A percentile compares a stretch with the other conserved stretches of the same genome.
These are phyloP conservation scores for Lamprologus speciosus DNA, from an alignment of 2,113 vertebrate species.

Conservation along the genomic window DNA sequence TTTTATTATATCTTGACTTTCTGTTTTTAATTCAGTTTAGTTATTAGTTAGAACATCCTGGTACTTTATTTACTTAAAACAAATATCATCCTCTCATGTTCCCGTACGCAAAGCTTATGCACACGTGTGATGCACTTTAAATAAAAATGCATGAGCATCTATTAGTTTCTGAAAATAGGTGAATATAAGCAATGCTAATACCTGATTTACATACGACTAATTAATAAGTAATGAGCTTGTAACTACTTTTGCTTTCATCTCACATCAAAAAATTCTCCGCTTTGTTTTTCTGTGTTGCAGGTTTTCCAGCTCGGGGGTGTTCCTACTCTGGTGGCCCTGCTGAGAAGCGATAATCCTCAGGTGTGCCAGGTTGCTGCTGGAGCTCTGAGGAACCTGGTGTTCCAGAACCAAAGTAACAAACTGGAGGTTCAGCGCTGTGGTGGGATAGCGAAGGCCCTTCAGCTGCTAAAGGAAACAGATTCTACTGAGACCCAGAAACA, in stretches of 20 bases:
- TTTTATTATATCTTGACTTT: background rate
- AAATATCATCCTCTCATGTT: background rate
- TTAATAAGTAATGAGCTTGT: background rate
- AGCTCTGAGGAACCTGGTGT: slow-evolving; percentile 88
- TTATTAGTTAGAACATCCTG: background rate
- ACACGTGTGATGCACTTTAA: background rate
- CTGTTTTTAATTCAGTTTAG: background rate
- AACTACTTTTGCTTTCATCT: accelerated
- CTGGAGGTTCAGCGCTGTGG: slow-evolving; percentile 74
- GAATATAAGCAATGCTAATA: background rate
- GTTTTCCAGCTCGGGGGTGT: slow-evolving; percentile 78
- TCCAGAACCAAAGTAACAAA: slow-evolving; percentile 79
- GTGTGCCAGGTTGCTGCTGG: slow-evolving; percentile 77
- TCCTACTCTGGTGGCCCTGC: slow-evolving; percentile 73
- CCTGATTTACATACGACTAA: background rate
- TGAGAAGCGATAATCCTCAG: slow-evolving; percentile 71
- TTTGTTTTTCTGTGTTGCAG: slow-evolving; percentile 45
- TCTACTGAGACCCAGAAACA: slow-evolving; percentile 85
- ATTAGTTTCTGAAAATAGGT: background rate
- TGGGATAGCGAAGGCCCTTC: slow-evolving; percentile 76
- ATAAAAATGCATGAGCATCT: background rate
- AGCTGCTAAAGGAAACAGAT: slow-evolving; percentile 72
- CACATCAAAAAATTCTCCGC: background rate
- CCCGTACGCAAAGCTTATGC: background rate
- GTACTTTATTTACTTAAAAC: background rate